Evolutionary conservation across 2,113 vertebrate genomes (phyloP), one percentile per base, ranked within the genome.

Genomic region (Petroica traversi): DNA sequence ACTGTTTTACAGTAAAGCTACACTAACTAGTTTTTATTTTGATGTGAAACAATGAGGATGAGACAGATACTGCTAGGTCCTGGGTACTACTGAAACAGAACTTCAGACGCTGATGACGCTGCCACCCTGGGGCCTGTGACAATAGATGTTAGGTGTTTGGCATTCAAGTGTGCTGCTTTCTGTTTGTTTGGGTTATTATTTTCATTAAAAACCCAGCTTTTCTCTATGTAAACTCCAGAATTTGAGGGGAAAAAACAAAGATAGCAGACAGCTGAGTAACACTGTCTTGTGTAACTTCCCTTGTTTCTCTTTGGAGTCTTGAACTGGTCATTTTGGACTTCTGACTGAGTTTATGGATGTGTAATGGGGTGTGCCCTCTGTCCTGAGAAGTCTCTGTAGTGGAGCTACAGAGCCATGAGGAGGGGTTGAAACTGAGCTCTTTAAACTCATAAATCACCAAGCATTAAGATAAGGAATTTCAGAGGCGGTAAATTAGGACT

Each of bases 221-320:
- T 87, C 41, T 92, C 23, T 73, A 4, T 23, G 15, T 77, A 80
- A 93, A 95, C 57, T 83, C 41, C 23, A 40, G 66, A 85, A 43
- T 76, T 43, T 36, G 78, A 88, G 31, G 67, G 92, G 76, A 94
- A 93, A 75, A 69, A 85, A 71, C 73, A 94, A 78, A 94, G 77
- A 19, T 48, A 83, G 63, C 40, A 57, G 49, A 33, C 5, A 61
- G 58, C 82, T 87, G 46, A 80, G 66, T 81, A 88, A 58, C 71
- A 25, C 12, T 0, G 0, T 80, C 68, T 67, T 89, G 71, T 79
- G 85, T 92, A 74, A 88, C 48, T 77, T 95, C 49, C n/a, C 69
- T 33, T 64, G 31, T 66, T 91, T 74, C 61, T 80, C 36, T 52
- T 58, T 43, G 57, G 88, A 89, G 61, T 11, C 26, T 76, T 4